Evolutionary conservation across 2,113 vertebrate species (phyloP).

Genomic region (Holacanthus passer): DNA sequence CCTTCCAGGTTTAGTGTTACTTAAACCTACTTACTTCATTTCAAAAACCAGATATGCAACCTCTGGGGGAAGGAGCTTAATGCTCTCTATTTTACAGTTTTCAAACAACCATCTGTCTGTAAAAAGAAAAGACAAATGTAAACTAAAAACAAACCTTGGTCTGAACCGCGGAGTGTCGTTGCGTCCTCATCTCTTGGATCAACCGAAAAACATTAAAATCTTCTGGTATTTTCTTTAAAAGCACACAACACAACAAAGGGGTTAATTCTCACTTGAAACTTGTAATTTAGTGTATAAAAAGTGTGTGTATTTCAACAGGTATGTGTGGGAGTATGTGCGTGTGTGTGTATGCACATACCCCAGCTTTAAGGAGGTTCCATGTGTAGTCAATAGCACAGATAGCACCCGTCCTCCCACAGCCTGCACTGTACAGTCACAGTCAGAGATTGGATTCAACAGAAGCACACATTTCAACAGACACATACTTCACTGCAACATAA

Average conservation of each 20-base stretch:
- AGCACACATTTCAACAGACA: not conserved
- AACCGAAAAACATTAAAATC: constrained; percentile 97
- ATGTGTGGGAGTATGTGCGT: not conserved
- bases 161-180: constrained; percentile 98
- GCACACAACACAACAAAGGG: not conserved
- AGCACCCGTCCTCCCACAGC: constrained; percentile 98
- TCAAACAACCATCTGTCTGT: not conserved
- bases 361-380: constrained; percentile 98
- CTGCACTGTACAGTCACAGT: constrained; percentile 89
- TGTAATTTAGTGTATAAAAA: too few relatives aligned
- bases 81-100: not conserved
- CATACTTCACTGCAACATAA: not conserved
- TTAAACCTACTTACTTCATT: not conserved
- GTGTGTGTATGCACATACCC: constrained; percentile 84
- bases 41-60: constrained; percentile 1
- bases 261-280: not conserved
- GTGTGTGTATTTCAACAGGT: not conserved
- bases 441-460: constrained; percentile 18
- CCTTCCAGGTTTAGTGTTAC: not conserved
- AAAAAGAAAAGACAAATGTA: not conserved
- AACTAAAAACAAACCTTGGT: constrained; percentile 90
- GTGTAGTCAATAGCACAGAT: constrained; percentile 99
- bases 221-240: constrained; percentile 95
- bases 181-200: constrained; percentile 99
- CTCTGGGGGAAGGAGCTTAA: not conserved